Percentiles rank a stretch among this genome's conserved stretches.
These are phyloP conservation scores for Eupsilia transversa DNA, from an alignment of 2,888 invertebrate genomes.

Conservation along the genomic window DNA sequence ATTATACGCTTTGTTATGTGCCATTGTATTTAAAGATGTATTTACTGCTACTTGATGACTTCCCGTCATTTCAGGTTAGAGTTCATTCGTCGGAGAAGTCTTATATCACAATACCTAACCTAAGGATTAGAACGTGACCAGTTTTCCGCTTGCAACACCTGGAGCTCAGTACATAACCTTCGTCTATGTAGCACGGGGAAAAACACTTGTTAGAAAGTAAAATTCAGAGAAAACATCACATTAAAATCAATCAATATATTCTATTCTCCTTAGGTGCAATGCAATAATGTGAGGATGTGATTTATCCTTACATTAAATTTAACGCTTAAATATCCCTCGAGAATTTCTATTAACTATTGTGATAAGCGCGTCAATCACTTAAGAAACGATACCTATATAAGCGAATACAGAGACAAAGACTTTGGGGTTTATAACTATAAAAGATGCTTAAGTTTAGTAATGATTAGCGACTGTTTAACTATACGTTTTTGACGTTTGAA, in stretches of 20 bases:
- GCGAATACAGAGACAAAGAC: not conserved
- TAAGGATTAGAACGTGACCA: slow-evolving; percentile 21
- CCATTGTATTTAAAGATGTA: slow-evolving; percentile 48
- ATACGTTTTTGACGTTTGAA: too few species aligned
- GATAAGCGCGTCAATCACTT: not conserved
- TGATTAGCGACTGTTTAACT: too few species aligned
- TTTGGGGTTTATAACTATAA: too few species aligned
- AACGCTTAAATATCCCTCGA: not conserved
- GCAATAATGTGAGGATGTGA: not conserved
- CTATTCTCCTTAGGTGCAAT: not conserved
- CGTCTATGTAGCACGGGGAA: not conserved
- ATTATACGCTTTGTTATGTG: slow-evolving; percentile 49
- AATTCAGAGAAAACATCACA: not conserved
- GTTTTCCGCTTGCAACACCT: slow-evolving; percentile 30
- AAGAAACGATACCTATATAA: not conserved
- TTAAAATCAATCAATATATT: not conserved
- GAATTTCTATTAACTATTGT: not conserved
- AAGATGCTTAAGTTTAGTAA: too few species aligned
- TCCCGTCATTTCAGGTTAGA: slow-evolving; percentile 49
- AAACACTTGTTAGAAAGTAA: not conserved
- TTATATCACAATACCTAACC: slow-evolving; percentile 35
- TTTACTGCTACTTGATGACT: slow-evolving; percentile 30
- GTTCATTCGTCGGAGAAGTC: slow-evolving; percentile 42
- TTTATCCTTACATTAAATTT: not conserved
- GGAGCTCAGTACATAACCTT: not conserved